Evolutionary conservation across 2,113 vertebrate genomes (phyloP), one percentile per base, ranked within the genome.

Genomic region (Carassius auratus): DNA sequence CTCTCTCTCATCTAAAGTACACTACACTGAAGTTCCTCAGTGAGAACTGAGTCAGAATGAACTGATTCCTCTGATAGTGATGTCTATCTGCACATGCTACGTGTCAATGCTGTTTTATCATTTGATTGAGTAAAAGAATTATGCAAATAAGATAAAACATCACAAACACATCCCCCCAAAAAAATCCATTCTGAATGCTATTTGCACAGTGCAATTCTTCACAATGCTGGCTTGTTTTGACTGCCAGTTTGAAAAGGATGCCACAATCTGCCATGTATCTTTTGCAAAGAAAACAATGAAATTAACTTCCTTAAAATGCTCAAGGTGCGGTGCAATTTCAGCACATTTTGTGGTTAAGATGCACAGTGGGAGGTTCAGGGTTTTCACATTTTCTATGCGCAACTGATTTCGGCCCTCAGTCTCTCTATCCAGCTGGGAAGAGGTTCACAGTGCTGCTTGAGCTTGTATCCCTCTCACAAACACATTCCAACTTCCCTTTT

Each of bases 1-100:
- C 38, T 77, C 71, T 52, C 74, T 74, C 12, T 52, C 76, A 75
- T 26, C 26, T 86, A 48, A 45, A 50, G 52, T 86, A 21, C 42
- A 48, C 42, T 45, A 33, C 42, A 81, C 52, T 1, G 6, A 73
- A 48, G 42, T 30, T 69, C n/a, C 33, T 73, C 21, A 83, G 30
- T 10, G 30, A 8, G 38, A 81, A 80, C 8, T 45, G 21, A 15
- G 50, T 62, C 42, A 42, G 42, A 21, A 61, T 64, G 59, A 80
- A 64, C 45, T 42, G 33, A 4, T 6, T 42, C n/a, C 36, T 64
- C 36, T 64, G 57, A 48, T 45, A 26, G 36, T 1, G 0, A 33
- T 3, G 13, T 82, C 30, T 48, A 48, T 62, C 36, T 23, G 10
- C 76, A 81, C 61, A 30, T 81, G 79, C 79, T 81, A 30, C 21